These are phyloP conservation scores for Scotopteryx bipunctaria DNA, from an alignment of 2,888 invertebrate species.

Conservation along the genomic window DNA sequence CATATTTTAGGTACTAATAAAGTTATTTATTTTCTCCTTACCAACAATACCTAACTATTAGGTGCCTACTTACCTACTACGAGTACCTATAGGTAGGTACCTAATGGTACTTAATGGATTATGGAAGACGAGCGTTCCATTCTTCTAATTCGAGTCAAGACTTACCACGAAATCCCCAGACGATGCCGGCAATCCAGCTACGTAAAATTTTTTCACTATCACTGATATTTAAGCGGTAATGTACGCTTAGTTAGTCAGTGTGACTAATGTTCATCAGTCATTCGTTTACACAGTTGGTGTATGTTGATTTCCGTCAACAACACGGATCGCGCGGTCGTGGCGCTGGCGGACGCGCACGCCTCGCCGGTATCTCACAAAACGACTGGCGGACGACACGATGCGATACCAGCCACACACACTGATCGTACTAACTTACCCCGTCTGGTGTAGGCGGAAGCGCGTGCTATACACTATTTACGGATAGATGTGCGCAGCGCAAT, in stretches of 20 bases:
- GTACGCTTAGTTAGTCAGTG: not conserved
- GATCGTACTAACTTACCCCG: constrained; percentile 4
- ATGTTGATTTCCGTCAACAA: constrained; percentile 25
- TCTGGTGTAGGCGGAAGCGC: constrained; percentile 24
- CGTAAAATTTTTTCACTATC: constrained; percentile 9
- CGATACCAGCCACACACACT: constrained; percentile 4
- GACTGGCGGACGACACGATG: constrained; percentile 15
- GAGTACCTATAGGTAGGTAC: constrained; percentile 5
- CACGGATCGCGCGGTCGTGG: constrained; percentile 11
- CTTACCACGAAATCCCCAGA: constrained; percentile 13
- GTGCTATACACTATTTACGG: constrained; percentile 11
- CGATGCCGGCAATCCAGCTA: constrained; percentile 19
- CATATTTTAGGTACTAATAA: too few relatives aligned
- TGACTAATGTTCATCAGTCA: constrained; percentile 16
- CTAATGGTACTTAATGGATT: not conserved
- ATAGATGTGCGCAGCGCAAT: constrained; percentile 18
- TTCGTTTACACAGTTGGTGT: constrained; percentile 9
- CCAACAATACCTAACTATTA: too few relatives aligned
- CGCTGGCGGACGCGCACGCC: constrained; percentile 9
- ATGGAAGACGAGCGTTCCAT: not conserved
- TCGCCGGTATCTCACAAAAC: constrained; percentile 16
- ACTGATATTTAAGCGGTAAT: constrained; percentile 5
- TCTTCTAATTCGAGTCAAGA: not conserved
- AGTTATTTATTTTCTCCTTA: too few relatives aligned
- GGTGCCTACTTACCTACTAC: too few relatives aligned